These are phyloP conservation scores for Syritta pipiens DNA, from an alignment of 2,888 invertebrate species.

Conservation along the genomic window DNA sequence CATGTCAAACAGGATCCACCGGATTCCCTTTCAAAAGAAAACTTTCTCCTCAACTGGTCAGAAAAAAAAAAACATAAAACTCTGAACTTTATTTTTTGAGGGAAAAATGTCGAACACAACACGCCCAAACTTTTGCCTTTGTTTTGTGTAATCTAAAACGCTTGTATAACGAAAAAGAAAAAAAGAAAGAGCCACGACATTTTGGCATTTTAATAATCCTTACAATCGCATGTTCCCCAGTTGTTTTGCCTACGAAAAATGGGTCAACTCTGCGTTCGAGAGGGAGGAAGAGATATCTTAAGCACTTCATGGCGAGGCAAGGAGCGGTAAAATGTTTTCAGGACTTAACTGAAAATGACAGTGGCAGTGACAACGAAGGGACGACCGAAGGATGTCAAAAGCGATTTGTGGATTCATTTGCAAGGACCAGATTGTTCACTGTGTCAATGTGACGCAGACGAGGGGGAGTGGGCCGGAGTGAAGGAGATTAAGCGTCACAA, in stretches of 20 bases:
- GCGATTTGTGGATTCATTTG: not conserved
- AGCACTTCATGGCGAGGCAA: not conserved
- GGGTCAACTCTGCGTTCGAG: conserved; percentile 14
- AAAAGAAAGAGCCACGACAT: no score
- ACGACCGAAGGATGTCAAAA: not conserved
- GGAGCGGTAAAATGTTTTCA: not conserved
- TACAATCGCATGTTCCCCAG: conserved; percentile 15
- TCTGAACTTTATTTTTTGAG: no score
- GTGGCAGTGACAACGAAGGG: no score
- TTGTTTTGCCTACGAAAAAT: conserved; percentile 20
- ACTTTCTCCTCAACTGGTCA: no score
- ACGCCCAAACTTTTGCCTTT: not conserved
- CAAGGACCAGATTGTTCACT: not conserved
- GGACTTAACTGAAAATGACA: not conserved
- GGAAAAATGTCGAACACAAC: not conserved
- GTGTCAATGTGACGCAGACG: no score
- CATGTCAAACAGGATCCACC: no score
- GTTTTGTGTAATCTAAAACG: not conserved
- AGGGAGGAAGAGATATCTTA: not conserved
- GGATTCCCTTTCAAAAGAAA: no score
- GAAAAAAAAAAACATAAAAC: no score
- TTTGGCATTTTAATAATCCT: not conserved
- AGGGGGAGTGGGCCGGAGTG: no score
- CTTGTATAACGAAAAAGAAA: no score
- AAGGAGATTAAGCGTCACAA: no score